These are phyloP conservation scores for Diuraphis noxia DNA, from an alignment of 1,140 invertebrate species.

Conservation along the genomic window DNA sequence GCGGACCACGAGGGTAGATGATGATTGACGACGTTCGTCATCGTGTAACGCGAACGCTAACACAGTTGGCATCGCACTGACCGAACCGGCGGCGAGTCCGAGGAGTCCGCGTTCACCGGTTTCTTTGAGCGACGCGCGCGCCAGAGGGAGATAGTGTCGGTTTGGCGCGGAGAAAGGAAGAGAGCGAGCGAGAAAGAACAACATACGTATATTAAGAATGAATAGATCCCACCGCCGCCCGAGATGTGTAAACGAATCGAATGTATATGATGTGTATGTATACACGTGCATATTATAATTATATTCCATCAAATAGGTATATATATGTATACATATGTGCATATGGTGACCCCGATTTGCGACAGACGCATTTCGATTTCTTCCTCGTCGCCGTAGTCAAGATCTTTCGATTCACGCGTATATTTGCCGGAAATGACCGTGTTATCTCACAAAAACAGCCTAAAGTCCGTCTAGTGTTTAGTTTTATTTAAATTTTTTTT, in stretches of 20 bases:
- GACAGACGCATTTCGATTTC: slow-evolving; percentile 34
- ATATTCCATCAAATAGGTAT: neutral
- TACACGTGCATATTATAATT: neutral
- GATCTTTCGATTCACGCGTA: neutral
- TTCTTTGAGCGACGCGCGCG: neutral
- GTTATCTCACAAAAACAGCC: neutral
- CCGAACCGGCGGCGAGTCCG: neutral
- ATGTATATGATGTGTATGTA: neutral
- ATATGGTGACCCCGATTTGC: slow-evolving; percentile 31
- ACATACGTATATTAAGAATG: no score
- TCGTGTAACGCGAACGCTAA: slow-evolving; percentile 21
- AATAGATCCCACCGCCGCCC: neutral
- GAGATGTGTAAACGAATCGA: neutral
- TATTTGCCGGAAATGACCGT: neutral
- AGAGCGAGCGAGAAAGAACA: neutral
- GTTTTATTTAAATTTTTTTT: neutral
- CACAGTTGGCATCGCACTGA: slow-evolving; percentile 51
- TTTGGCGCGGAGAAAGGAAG: neutral
- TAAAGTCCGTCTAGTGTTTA: neutral
- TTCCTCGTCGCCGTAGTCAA: slow-evolving; percentile 2
- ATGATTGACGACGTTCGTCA: slow-evolving; percentile 22
- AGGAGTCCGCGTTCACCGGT: neutral
- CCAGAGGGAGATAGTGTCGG: neutral
- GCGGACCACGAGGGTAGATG: neutral
- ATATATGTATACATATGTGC: neutral